A percentile compares a stretch with the other conserved stretches of the same genome.
These are phyloP conservation scores for Burhinus bistriatus DNA, from an alignment of 2,113 vertebrate genomes.

Conservation along the genomic window DNA sequence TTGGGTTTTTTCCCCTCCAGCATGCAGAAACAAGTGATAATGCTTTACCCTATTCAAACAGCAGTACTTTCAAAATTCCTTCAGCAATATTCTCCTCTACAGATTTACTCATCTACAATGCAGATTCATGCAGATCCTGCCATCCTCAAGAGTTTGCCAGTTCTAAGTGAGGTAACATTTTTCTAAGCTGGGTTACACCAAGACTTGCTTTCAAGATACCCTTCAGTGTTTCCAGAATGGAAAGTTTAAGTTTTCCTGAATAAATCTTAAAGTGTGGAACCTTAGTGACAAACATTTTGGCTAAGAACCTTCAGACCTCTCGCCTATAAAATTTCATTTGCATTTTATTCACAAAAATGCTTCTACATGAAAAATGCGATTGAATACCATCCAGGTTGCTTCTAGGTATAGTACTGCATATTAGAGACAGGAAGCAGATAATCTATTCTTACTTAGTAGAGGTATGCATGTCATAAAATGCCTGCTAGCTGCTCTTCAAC, in stretches of 20 bases:
- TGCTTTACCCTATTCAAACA: constrained; percentile 16
- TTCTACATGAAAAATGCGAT: not conserved
- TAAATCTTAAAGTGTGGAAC: not conserved
- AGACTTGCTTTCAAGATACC: constrained; percentile 14
- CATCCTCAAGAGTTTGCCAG: not conserved
- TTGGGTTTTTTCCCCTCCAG: not conserved
- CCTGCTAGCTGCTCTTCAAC: not conserved
- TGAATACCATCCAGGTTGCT: not conserved
- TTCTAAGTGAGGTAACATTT: constrained; percentile 47
- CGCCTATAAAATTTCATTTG: not conserved
- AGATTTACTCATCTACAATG: constrained; percentile 26
- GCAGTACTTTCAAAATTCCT: not conserved
- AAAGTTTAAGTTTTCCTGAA: not conserved
- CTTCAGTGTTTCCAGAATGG: not conserved
- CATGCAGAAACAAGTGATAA: not conserved
- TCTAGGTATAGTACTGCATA: not conserved
- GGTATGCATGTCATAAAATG: not conserved
- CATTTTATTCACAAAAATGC: not conserved
- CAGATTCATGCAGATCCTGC: not conserved
- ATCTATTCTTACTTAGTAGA: not conserved
- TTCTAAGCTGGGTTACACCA: not conserved
- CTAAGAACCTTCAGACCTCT: not conserved
- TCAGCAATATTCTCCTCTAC: not conserved
- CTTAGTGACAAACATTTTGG: not conserved
- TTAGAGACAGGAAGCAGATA: not conserved